phyloP scores from a whole-genome alignment of 2,888 invertebrate genomes.

The Plusia festucae region DNA sequence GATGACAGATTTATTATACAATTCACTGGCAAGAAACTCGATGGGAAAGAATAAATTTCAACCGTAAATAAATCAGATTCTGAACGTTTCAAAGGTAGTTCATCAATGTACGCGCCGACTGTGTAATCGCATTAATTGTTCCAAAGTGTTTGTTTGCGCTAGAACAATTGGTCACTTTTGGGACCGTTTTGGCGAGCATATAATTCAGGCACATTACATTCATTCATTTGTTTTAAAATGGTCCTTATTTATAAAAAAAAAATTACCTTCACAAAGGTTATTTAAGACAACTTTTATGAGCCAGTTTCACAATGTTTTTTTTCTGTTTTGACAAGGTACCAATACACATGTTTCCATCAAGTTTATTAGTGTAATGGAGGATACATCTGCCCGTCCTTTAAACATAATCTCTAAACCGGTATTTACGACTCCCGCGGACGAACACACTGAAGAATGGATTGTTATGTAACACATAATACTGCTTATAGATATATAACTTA shows the following conservation, averaged over 20 bases:
- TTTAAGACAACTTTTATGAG: no score
- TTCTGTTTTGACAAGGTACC: not conserved
- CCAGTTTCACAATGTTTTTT: not conserved
- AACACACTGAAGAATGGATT: no score
- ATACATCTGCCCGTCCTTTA: not conserved
- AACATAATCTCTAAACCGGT: not conserved
- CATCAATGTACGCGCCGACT: slow-evolving; percentile 10
- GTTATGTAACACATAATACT: no score
- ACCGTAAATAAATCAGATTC: slow-evolving; percentile 27
- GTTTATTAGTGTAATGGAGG: not conserved
- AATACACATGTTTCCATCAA: not conserved
- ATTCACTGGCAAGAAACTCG: slow-evolving; percentile 30
- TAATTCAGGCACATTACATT: slow-evolving; percentile 5
- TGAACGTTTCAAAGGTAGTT: slow-evolving; percentile 21
- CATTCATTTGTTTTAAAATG: slow-evolving; percentile 1
- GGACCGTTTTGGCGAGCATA: slow-evolving; percentile 9
- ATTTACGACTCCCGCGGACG: not conserved
- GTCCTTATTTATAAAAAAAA: no score
- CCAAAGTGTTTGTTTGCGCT: slow-evolving; percentile 17
- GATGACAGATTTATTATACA: slow-evolving; percentile 37
- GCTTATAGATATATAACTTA: no score
- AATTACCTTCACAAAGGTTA: not conserved
- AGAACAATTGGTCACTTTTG: slow-evolving; percentile 20
- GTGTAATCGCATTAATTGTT: slow-evolving; percentile 11
- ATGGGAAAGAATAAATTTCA: slow-evolving; percentile 21